Evolutionary conservation across 2,797 vertebrate genomes (phyloP).

Genomic region (Spondyliosoma cantharus): DNA sequence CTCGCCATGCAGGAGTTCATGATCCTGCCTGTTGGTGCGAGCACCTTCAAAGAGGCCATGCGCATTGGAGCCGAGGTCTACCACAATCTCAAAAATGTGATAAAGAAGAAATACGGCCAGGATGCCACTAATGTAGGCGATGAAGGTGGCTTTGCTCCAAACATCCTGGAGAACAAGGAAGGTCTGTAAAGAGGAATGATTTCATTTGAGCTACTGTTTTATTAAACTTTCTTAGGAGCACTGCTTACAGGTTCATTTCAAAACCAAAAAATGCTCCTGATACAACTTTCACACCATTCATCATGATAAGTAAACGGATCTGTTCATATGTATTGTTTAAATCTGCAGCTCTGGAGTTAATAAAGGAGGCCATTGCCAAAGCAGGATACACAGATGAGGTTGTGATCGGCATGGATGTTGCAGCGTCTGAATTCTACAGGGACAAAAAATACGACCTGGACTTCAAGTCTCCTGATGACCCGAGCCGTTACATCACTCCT

Average conservation of each 20-base stretch:
- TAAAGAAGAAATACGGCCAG: conserved; percentile 96
- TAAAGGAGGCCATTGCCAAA: conserved; percentile 91
- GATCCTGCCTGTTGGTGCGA: conserved; percentile 93
- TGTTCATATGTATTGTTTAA: not conserved
- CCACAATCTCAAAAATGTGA: conserved; percentile 97
- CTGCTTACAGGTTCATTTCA: not conserved
- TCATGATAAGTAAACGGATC: not conserved
- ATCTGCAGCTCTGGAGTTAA: conserved; percentile 89
- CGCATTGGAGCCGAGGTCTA: conserved; percentile 96
- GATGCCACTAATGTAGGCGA: conserved; percentile 97
- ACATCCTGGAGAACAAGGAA: conserved; percentile 97
- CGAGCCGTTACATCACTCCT: conserved; percentile 89
- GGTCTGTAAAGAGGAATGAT: conserved; percentile 76
- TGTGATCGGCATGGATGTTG: conserved; percentile 98
- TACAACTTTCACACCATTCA: not conserved
- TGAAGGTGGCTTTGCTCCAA: conserved; percentile 96
- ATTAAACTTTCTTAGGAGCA: not conserved
- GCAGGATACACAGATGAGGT: conserved; percentile 93
- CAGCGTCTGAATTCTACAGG: conserved; percentile 93
- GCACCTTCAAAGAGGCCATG: conserved; percentile 94
- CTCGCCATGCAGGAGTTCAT: conserved; percentile 99
- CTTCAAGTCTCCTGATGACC: conserved; percentile 95
- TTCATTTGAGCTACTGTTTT: not conserved
- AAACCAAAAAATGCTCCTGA: not conserved
- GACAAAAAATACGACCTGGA: conserved; percentile 96